These are phyloP conservation scores for Cossypha caffra DNA, from an alignment of 2,797 vertebrate species.

Conservation along the genomic window DNA sequence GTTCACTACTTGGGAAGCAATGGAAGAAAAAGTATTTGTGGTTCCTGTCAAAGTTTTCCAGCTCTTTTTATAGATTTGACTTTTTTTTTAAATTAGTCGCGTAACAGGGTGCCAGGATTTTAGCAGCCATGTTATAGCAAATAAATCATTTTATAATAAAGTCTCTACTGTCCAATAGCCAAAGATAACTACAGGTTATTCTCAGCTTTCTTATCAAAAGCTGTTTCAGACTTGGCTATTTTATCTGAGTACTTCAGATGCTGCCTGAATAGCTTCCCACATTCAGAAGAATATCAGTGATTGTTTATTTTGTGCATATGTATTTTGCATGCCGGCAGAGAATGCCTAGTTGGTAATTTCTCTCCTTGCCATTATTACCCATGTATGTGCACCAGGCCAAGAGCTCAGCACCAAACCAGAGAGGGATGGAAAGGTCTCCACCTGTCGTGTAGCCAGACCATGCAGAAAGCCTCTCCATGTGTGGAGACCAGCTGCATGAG, in stretches of 20 bases:
- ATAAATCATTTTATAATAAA: not conserved
- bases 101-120: not conserved
- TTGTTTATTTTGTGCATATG: not conserved
- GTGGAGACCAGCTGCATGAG: not conserved
- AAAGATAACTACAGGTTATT: conserved; percentile 26
- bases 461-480: not conserved
- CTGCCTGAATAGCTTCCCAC: not conserved
- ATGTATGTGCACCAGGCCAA: not conserved
- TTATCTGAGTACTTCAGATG: conserved; percentile 30
- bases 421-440: not conserved
- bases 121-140: not conserved
- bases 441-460: not conserved
- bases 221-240: not conserved
- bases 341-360: not conserved
- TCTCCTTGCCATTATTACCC: not conserved
- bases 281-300: not conserved
- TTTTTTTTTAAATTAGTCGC: not conserved
- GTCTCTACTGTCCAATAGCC: not conserved
- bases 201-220: conserved; percentile 33
- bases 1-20: not conserved
- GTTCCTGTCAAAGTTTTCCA: not conserved
- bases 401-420: not conserved
- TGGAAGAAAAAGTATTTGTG: not conserved
- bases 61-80: not conserved
- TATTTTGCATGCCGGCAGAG: not conserved